phyloP scores from a whole-genome alignment of 2,113 vertebrate genomes.

The Pteropus alecto region DNA sequence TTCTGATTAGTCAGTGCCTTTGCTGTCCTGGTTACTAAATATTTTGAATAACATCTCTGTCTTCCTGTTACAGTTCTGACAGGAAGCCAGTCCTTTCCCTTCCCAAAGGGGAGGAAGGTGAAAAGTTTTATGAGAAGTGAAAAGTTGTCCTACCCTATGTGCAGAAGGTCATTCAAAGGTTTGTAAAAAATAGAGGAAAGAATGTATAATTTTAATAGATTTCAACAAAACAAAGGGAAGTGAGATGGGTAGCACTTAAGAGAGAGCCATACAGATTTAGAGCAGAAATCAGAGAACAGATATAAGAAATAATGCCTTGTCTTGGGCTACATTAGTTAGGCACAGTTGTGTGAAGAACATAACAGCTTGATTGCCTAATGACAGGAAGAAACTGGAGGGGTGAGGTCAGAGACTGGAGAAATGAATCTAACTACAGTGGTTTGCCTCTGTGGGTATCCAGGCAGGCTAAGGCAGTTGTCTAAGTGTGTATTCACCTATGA shows the following conservation, averaged over 20 bases:
- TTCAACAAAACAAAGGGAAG: background rate
- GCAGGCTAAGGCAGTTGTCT: background rate
- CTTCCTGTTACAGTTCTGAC: conserved; percentile 12
- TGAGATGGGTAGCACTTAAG: background rate
- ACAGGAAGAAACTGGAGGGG: background rate
- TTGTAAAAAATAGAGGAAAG: background rate
- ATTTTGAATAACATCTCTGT: background rate
- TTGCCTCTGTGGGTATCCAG: background rate
- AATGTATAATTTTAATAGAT: background rate
- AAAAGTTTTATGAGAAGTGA: background rate
- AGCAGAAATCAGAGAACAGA: background rate
- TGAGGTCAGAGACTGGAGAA: background rate
- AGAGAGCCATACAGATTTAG: background rate
- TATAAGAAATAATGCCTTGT: background rate
- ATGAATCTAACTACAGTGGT: background rate
- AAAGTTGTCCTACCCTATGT: background rate
- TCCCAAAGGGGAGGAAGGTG: background rate
- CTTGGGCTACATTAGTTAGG: background rate
- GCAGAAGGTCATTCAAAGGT: background rate
- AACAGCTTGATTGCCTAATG: background rate
- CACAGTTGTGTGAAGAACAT: background rate
- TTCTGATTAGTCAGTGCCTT: background rate
- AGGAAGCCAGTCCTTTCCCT: background rate
- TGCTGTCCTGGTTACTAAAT: background rate
- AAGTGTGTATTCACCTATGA: background rate